These are phyloP conservation scores for Mactra quadrangularis DNA, from an alignment of 1,140 invertebrate genomes.

Conservation along the genomic window DNA sequence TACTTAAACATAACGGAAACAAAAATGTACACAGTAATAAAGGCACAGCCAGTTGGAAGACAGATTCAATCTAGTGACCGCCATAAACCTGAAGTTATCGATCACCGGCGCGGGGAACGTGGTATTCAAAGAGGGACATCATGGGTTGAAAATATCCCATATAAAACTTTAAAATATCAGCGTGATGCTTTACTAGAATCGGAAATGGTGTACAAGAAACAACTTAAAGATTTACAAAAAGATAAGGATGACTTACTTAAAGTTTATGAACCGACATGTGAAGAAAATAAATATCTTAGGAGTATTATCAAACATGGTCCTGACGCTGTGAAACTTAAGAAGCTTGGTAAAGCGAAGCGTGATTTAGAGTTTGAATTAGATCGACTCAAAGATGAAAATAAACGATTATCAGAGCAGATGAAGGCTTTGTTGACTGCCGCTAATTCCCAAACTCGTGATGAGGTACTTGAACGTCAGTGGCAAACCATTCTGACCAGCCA, in stretches of 20 bases:
- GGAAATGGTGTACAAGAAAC: slow-evolving; percentile 35
- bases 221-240: slow-evolving; percentile 35
- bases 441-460: background rate
- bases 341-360: slow-evolving; percentile 18
- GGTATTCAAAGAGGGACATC: background rate
- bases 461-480: slow-evolving; percentile 25
- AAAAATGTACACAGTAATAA: slow-evolving; percentile 28
- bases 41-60: background rate
- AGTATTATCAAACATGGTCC: slow-evolving; percentile 21
- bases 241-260: slow-evolving; percentile 45
- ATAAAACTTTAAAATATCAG: slow-evolving; percentile 31
- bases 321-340: slow-evolving; percentile 38
- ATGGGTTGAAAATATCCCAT: background rate
- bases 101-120: background rate
- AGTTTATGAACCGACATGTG: slow-evolving; percentile 30
- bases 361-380: slow-evolving; percentile 15
- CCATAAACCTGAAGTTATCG: slow-evolving; percentile 19
- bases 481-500: background rate
- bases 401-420: slow-evolving; percentile 27
- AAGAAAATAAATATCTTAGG: slow-evolving; percentile 48
- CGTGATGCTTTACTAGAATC: slow-evolving; percentile 29
- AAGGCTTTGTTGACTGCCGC: slow-evolving; percentile 12
- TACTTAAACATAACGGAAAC: background rate
- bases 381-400: slow-evolving; percentile 28
- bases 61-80: background rate